phyloP scores from a whole-genome alignment of 92 coral and sea anemone species.

The Palythoa grandis region DNA sequence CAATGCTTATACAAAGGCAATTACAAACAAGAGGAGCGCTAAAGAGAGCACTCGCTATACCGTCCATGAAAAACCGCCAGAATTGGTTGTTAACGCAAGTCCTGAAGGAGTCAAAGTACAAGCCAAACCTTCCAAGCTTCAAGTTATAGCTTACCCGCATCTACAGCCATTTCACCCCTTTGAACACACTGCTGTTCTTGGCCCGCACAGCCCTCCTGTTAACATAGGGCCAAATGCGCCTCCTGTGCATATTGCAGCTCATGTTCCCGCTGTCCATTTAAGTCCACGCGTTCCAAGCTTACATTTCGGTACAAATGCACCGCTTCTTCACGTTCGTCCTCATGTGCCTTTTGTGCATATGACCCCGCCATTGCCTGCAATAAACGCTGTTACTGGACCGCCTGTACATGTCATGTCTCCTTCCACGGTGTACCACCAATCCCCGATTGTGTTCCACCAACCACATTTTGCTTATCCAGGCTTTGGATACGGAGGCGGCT shows the following conservation, averaged over 20 bases:
- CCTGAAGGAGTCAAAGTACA: slow-evolving; percentile 90
- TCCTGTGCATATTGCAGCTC: slow-evolving; percentile 98
- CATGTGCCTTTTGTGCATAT: slow-evolving; percentile 96
- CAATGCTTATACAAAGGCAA: slow-evolving; percentile 57
- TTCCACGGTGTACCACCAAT: slow-evolving; percentile 97
- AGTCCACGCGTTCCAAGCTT: slow-evolving; percentile 98
- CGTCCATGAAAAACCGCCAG: slow-evolving; percentile 91
- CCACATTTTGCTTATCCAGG: slow-evolving; percentile 91
- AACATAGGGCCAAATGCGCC: slow-evolving; percentile 99
- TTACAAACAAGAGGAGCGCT: slow-evolving; percentile 60
- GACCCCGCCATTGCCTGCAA: slow-evolving; percentile 96
- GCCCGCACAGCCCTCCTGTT: slow-evolving; percentile 99
- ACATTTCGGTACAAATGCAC: slow-evolving; percentile 99
- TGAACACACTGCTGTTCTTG: slow-evolving; percentile 98
- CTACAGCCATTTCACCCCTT: slow-evolving; percentile 88
- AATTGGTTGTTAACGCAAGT: slow-evolving; percentile 84
- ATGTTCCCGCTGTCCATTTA: slow-evolving; percentile 96
- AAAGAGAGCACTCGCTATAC: slow-evolving; percentile 73
- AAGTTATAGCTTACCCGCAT: slow-evolving; percentile 95
- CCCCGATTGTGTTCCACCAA: slow-evolving; percentile 96
- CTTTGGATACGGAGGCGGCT: slow-evolving; percentile 70
- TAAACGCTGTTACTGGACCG: slow-evolving; percentile 93
- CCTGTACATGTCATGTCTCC: slow-evolving; percentile 99
- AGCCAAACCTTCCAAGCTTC: slow-evolving; percentile 94
- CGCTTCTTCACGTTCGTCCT: slow-evolving; percentile 97